phyloP scores from a whole-genome alignment of 1,140 invertebrate genomes.

The Saccostrea echinata region DNA sequence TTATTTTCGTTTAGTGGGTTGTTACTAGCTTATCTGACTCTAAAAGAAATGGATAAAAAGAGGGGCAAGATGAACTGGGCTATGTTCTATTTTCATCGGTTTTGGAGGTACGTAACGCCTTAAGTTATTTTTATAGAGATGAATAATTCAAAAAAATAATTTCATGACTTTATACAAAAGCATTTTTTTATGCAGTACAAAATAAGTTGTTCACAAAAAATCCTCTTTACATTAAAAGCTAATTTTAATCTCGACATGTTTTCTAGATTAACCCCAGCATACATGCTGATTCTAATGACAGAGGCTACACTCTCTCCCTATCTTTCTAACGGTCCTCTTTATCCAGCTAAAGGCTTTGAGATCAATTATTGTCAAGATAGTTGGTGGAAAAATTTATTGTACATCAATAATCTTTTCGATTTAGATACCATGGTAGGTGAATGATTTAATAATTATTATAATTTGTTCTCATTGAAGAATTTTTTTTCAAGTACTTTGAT shows the following conservation, averaged over 20 bases:
- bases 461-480: too few relatives aligned
- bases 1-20: constrained; percentile 81
- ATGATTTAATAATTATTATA: background rate
- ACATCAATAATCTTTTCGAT: constrained; percentile 88
- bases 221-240: too few relatives aligned
- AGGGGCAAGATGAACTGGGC: constrained; percentile 74
- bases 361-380: constrained; percentile 82
- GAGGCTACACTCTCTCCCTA: constrained; percentile 63
- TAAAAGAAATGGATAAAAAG: constrained; percentile 80
- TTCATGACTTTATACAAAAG: too few relatives aligned
- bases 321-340: constrained; percentile 63
- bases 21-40: constrained; percentile 82
- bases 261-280: constrained; percentile 64
- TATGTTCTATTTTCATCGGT: constrained; percentile 73
- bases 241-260: background rate
- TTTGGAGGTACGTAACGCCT: constrained; percentile 69
- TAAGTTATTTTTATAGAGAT: too few relatives aligned
- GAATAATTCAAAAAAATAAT: too few relatives aligned
- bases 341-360: constrained; percentile 27
- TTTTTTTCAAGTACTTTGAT: too few relatives aligned
- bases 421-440: background rate
- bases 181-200: too few relatives aligned
- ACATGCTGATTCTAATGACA: constrained; percentile 61
- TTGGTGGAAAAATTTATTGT: constrained; percentile 92
- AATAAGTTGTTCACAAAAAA: too few relatives aligned